Base-by-base conservation (phyloP, 2,113 vertebrate genomes). In the Tapirus terrestris region DNA sequence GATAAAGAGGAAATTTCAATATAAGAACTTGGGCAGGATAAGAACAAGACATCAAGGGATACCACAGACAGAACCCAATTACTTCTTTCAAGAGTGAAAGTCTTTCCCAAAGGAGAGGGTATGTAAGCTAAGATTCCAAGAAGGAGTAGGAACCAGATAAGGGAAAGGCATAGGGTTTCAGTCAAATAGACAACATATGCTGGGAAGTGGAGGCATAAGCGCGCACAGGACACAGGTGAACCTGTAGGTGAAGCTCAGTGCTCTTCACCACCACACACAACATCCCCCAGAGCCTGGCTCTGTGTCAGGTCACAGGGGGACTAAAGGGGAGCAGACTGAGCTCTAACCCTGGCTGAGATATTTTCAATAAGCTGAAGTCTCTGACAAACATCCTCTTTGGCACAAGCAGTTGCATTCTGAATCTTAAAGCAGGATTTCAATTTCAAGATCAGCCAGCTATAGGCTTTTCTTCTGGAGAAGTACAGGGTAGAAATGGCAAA, bases 381-480 rank as follows among this genome's bases (percentile, higher is more conserved):
- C 79, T 36, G 12, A 43, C 5, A 31, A 63, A n/a, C 36, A 29
- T 58, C 31, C 53, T 95, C 7, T 81, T 58, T 67, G 88, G 53
- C 36, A 33, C 33, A 31, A 79, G 18, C n/a, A 48, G 18, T 39
- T 65, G 68, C 5, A 39, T 86, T 95, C 80, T 75, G 82, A 43
- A 36, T 88, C 33, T 89, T 81, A 31, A 72, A 39, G n/a, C 27
- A 85, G 85, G 68, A 89, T 93, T 89, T 93, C 56, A 83, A 11
- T n/a, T 83, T 83, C 75, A 33, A 76, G 13, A 36, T 39, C 70
- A 82, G 31, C 61, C 27, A 94, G 25, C 45, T 88, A 2, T 8
- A 82, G 48, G 27, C 48, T 51, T 92, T 84, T 60, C 72, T 91
- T 97, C 77, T 89, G 21, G 27, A 95, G 61, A 89, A 94, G 77